These are phyloP conservation scores for Mycalesis mineus DNA, from an alignment of 2,888 invertebrate species.

Conservation along the genomic window DNA sequence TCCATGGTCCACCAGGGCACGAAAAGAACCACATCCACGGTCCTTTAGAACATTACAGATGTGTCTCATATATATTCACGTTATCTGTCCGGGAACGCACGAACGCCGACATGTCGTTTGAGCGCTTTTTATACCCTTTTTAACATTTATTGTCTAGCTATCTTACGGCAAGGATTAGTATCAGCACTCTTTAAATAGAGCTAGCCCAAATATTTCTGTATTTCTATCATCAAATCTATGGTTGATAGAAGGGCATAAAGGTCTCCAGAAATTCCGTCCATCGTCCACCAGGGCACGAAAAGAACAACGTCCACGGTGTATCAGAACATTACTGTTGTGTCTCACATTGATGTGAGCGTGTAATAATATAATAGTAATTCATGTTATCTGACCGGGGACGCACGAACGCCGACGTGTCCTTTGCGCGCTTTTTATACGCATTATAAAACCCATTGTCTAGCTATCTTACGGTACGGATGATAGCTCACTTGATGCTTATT, in stretches of 20 bases:
- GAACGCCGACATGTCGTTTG: conserved; percentile 39
- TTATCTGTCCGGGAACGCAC: conserved; percentile 52
- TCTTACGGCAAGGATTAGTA: background rate
- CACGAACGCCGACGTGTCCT: conserved; percentile 41
- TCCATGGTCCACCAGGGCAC: background rate
- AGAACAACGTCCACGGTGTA: background rate
- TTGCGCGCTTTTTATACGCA: conserved; percentile 42
- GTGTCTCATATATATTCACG: conserved; percentile 45
- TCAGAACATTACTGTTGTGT: no score
- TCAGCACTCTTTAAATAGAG: no score
- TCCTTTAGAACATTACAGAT: no score
- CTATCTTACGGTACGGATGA: background rate
- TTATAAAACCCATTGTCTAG: conserved; percentile 33
- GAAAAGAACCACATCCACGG: background rate
- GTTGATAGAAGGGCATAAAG: no score
- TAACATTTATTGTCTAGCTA: conserved; percentile 26
- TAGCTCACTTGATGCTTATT: no score
- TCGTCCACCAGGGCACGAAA: background rate
- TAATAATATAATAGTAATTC: conserved; percentile 55
- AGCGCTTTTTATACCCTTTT: conserved; percentile 45
- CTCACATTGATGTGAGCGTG: conserved; percentile 45
- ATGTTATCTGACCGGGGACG: conserved; percentile 53
- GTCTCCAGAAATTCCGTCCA: background rate
- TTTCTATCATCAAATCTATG: no score
- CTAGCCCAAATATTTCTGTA: no score